phyloP scores from a whole-genome alignment of 2,113 vertebrate species.

The Tachysurus fulvidraco region DNA sequence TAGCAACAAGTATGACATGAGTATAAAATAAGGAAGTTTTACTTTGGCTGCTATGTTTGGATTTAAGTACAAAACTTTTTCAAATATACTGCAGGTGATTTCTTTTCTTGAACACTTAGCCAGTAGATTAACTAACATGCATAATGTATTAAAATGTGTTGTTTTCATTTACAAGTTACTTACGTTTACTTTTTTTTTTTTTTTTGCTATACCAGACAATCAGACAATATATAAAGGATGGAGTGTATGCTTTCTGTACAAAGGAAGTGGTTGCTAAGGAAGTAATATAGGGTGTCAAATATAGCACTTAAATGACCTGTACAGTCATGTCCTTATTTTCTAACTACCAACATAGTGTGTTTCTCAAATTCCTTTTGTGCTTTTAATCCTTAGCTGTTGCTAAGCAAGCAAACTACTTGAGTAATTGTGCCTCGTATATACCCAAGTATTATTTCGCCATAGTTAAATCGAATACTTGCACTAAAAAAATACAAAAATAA shows the following conservation, averaged over 20 bases:
- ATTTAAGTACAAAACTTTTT: background rate
- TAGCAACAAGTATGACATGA: background rate
- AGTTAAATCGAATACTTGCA: no score
- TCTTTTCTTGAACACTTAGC: background rate
- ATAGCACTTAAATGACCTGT: background rate
- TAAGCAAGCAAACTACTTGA: no score
- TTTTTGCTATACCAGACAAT: background rate
- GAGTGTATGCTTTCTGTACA: conserved; percentile 18
- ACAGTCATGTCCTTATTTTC: background rate
- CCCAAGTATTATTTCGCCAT: no score
- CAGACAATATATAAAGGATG: background rate
- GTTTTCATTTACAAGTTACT: background rate
- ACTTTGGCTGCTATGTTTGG: background rate
- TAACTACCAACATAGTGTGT: background rate
- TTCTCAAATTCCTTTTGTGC: background rate
- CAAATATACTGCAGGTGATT: background rate
- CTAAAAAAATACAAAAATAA: no score
- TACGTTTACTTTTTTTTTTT: background rate
- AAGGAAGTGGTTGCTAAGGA: conserved; percentile 41
- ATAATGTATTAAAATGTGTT: background rate
- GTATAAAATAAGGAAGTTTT: background rate
- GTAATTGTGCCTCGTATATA: no score
- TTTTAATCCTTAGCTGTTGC: no score
- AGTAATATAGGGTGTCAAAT: conserved; percentile 2
- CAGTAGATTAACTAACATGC: background rate